phyloP scores from a whole-genome alignment of 2,797 vertebrate species.

The Hoplostethus atlanticus region DNA sequence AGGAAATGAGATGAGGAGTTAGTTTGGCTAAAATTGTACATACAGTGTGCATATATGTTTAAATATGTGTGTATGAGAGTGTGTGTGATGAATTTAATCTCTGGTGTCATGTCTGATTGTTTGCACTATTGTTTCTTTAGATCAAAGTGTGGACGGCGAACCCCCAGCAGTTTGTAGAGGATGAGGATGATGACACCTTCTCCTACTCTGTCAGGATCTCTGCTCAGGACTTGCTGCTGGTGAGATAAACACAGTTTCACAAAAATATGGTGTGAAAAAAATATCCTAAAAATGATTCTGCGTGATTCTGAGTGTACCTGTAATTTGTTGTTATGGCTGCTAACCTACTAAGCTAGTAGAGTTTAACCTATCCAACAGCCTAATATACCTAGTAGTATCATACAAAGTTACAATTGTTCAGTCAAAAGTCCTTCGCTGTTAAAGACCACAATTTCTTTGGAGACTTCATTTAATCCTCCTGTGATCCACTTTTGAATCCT shows the following conservation, averaged over 20 bases:
- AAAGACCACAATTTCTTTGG: background rate
- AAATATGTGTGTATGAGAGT: background rate
- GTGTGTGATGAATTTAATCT: background rate
- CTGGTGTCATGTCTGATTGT: background rate
- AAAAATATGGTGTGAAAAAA: background rate
- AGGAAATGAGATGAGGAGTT: background rate
- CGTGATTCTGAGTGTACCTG: too few species aligned
- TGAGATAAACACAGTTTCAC: slow-evolving; percentile 69
- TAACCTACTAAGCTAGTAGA: too few species aligned
- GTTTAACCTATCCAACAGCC: background rate
- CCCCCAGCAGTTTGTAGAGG: slow-evolving; percentile 98
- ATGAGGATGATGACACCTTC: slow-evolving; percentile 98
- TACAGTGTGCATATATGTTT: background rate
- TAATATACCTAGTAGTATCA: background rate
- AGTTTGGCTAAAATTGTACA: background rate
- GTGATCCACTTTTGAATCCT: too few species aligned
- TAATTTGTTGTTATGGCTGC: too few species aligned
- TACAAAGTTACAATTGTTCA: background rate
- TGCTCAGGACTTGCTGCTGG: slow-evolving; percentile 96
- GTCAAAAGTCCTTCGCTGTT: background rate
- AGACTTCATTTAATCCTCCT: too few species aligned
- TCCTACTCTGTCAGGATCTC: slow-evolving; percentile 98
- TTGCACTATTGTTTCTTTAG: slow-evolving; percentile 72
- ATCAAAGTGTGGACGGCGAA: slow-evolving; percentile 98
- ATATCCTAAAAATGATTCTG: too few species aligned